Evolutionary conservation across 1,140 invertebrate species (phyloP).

Genomic region (Heliconius eleuchia): DNA sequence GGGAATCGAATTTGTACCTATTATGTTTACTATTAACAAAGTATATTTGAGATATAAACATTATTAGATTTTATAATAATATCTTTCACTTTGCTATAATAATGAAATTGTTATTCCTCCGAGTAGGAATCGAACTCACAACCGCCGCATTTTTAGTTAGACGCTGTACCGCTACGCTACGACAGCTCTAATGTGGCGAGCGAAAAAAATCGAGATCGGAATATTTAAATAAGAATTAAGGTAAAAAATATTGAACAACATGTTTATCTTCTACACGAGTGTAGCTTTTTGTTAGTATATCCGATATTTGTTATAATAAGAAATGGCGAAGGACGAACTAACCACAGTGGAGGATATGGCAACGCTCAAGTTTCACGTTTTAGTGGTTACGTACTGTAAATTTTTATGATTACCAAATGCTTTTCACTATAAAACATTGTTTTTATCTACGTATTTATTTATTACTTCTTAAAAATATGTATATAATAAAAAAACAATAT

Average conservation of each 20-base stretch:
- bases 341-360: background rate
- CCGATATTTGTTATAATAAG: slow-evolving; percentile 6
- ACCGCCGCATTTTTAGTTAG: background rate
- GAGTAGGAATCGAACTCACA: background rate
- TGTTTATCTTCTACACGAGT: background rate
- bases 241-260: background rate
- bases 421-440: background rate
- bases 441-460: background rate
- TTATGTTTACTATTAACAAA: too few species aligned
- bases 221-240: too few species aligned
- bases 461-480: too few species aligned
- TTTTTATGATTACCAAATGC: slow-evolving; percentile 6
- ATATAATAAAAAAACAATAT: too few species aligned
- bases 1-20: too few species aligned
- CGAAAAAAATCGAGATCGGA: too few species aligned
- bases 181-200: too few species aligned
- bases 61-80: too few species aligned
- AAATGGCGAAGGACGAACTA: slow-evolving; percentile 1
- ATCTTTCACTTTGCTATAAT: background rate
- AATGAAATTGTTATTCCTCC: background rate
- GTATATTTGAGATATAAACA: too few species aligned
- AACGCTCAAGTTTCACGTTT: background rate
- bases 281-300: background rate
- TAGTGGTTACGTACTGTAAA: background rate
- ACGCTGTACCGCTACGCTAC: too few species aligned